Base-by-base conservation (phyloP, 2,797 vertebrate species). In the Neoniphon sammara region DNA sequence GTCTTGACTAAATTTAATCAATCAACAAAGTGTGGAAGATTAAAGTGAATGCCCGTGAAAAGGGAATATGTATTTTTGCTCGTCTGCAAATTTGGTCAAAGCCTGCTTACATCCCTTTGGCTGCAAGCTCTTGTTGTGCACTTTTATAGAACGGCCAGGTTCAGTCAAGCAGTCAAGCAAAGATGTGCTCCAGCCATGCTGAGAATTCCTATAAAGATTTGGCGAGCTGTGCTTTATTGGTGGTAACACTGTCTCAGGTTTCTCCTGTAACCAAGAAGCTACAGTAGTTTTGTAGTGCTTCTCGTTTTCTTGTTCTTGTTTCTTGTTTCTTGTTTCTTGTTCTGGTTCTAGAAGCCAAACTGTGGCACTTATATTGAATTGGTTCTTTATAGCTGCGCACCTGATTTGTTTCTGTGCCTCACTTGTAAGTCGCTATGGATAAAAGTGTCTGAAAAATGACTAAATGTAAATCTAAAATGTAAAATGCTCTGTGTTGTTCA, bases 211-310 rank as follows among this genome's bases (percentile, higher is more conserved):
- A 20, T 47, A 64, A 78, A 75, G 15, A 56, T 47, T 62, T 14
- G 20, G 47, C 47, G 20, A 50, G 18, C 30, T 44, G 27, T 49
- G 47, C 23, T 61, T 44, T 31, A 39, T 44, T 53, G 9, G 21
- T 52, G 52, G 36, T 58, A 36, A 23, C 36, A 20, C 15, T 17
- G 62, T 65, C 5, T 65, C 5, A 6, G 5, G 31, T 69, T 64
- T 12, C n/a, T 47, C 7, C 60, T 27, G 46, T 53, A 66, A 60
- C 64, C 63, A 52, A 49, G 50, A 63, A 81, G 27, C 67, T 18
- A 27, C 25, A 27, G 25, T 27, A 34, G 36, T 47, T n/a, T 3
- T 2, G 23, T 3, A 10, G 17, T 31, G 14, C n/a, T 57, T 34
- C 55, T 30, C 31, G 5, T 55, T 25, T 63, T 20, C 31, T 34